These are phyloP conservation scores for Drosophila mauritiana DNA, from an alignment of 1,140 invertebrate species.

Conservation along the genomic window DNA sequence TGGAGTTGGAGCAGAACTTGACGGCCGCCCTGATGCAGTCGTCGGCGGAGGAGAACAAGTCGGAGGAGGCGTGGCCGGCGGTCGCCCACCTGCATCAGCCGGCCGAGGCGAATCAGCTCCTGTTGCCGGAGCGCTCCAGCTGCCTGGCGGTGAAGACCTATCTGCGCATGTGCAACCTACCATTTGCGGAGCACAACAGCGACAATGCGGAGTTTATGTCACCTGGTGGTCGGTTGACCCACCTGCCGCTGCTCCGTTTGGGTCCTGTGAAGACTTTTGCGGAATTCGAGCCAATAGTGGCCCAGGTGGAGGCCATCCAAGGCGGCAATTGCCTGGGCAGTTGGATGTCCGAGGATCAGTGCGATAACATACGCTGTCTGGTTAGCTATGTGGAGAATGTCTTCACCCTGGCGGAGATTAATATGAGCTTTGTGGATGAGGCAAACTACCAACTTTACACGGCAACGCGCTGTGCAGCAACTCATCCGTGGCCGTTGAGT, in stretches of 20 bases:
- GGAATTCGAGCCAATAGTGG: slow-evolving; percentile 95
- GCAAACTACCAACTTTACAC: slow-evolving; percentile 92
- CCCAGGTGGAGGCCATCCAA: slow-evolving; percentile 91
- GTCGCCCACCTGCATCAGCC: slow-evolving; percentile 93
- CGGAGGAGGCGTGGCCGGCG: slow-evolving; percentile 88
- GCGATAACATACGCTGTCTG: slow-evolving; percentile 95
- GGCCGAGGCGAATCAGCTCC: slow-evolving; percentile 94
- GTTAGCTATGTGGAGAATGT: slow-evolving; percentile 94
- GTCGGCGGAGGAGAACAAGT: neutral
- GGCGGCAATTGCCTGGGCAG: neutral
- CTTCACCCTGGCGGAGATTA: slow-evolving; percentile 93
- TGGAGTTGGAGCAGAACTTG: slow-evolving; percentile 13
- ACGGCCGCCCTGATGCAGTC: slow-evolving; percentile 5
- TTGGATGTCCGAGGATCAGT: slow-evolving; percentile 88
- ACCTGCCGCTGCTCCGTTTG: slow-evolving; percentile 92
- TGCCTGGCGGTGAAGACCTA: slow-evolving; percentile 96
- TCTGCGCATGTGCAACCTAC: slow-evolving; percentile 94
- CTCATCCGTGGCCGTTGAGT: slow-evolving; percentile 96
- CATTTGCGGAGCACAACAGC: slow-evolving; percentile 90
- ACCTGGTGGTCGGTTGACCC: slow-evolving; percentile 91
- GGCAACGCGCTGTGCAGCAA: slow-evolving; percentile 91
- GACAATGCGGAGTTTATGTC: slow-evolving; percentile 98
- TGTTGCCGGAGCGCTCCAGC: slow-evolving; percentile 94
- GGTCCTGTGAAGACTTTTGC: slow-evolving; percentile 90
- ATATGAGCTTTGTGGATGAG: slow-evolving; percentile 93